Evolutionary conservation across 2,797 vertebrate species (phyloP).

Genomic region (Peromyscus attwateri): DNA sequence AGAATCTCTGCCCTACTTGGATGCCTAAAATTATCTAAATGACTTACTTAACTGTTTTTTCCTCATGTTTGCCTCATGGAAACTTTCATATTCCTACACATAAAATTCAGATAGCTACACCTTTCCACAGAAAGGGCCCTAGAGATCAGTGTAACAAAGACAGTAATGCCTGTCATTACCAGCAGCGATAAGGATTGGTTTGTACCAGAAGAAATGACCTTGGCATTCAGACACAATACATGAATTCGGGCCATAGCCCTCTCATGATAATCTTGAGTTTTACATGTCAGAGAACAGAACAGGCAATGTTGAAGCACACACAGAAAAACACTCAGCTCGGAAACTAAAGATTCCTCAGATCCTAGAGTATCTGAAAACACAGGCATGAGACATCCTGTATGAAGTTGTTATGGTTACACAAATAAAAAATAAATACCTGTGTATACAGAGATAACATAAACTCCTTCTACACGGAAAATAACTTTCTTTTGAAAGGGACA

Average conservation of each 20-base stretch:
- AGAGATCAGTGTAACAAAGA: background rate
- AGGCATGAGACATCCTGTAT: background rate
- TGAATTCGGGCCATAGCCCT: background rate
- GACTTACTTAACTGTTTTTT: background rate
- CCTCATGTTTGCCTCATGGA: constrained; percentile 18
- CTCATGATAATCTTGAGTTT: background rate
- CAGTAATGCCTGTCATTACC: background rate
- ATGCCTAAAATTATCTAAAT: background rate
- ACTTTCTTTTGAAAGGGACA: background rate
- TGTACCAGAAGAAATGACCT: background rate
- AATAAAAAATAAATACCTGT: constrained; percentile 58
- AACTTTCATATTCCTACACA: background rate
- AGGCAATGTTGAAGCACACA: background rate
- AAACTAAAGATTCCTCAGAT: background rate
- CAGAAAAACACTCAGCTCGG: background rate
- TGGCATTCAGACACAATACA: background rate
- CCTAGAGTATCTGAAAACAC: constrained; percentile 25
- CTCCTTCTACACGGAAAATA: constrained; percentile 11
- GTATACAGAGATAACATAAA: background rate
- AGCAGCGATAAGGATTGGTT: background rate
- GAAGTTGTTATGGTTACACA: constrained; percentile 62
- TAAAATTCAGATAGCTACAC: background rate
- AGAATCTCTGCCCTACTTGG: background rate
- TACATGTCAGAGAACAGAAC: background rate
- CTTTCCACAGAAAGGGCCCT: background rate